These are phyloP conservation scores for Micropoecilia bifurca DNA, from an alignment of 2,797 vertebrate species.

Conservation along the genomic window DNA sequence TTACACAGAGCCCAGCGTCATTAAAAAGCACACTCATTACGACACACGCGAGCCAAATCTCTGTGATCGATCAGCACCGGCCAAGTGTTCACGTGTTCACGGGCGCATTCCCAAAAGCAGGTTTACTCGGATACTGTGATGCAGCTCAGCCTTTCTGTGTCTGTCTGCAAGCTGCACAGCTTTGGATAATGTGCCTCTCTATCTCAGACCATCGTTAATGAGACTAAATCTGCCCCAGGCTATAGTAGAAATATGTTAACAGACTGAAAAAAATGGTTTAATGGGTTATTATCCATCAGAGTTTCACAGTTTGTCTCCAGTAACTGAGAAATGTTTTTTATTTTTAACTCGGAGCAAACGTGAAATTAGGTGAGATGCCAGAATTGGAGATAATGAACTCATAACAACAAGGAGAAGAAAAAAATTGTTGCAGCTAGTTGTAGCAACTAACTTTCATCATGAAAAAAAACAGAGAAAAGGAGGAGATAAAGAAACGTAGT, in stretches of 20 bases:
- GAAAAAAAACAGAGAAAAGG: background rate
- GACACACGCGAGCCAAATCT: constrained; percentile 10
- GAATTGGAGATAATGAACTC: background rate
- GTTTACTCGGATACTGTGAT: constrained; percentile 7
- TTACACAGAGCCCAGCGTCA: constrained; percentile 51
- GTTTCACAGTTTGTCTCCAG: constrained; percentile 4
- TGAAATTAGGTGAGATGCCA: constrained; percentile 6
- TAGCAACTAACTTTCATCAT: background rate
- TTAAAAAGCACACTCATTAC: constrained; percentile 55
- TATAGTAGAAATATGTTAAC: constrained; percentile 42
- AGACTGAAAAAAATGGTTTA: constrained; percentile 33
- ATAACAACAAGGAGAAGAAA: constrained; percentile 13
- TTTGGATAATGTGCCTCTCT: constrained; percentile 25
- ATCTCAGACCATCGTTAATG: constrained; percentile 23
- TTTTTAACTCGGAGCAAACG: constrained; percentile 5
- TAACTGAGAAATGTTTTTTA: constrained; percentile 8
- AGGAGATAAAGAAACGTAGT: background rate
- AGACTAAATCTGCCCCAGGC: constrained; percentile 32
- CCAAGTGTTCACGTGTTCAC: constrained; percentile 28
- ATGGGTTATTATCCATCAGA: constrained; percentile 25
- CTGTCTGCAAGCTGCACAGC: constrained; percentile 34
- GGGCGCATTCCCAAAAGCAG: constrained; percentile 5
- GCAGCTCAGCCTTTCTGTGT: constrained; percentile 21
- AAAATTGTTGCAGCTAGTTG: constrained; percentile 2
- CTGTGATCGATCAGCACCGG: constrained; percentile 39